phyloP scores from a whole-genome alignment of 2,888 invertebrate species.

The Ophion slaviceki region DNA sequence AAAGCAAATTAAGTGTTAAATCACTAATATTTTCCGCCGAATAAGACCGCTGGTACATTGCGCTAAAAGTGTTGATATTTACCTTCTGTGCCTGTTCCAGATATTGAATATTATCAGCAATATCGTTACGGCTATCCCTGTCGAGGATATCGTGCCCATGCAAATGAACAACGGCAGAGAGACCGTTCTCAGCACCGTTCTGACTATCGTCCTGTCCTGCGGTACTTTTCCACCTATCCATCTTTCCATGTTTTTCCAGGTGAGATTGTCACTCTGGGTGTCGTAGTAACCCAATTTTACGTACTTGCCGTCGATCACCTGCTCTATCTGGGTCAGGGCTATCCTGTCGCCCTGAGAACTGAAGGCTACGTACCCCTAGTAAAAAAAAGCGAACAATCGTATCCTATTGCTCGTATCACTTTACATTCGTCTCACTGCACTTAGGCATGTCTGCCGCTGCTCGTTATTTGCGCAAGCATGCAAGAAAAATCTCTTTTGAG shows the following conservation, averaged over 20 bases:
- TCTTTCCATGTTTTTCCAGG: slow-evolving; percentile 95
- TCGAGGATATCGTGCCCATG: slow-evolving; percentile 95
- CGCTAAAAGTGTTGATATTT: slow-evolving; percentile 62
- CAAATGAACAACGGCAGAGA: slow-evolving; percentile 96
- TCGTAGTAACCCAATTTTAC: slow-evolving; percentile 98
- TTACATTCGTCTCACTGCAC: background rate
- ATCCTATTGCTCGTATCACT: background rate
- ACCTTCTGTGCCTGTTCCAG: slow-evolving; percentile 96
- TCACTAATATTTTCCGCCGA: background rate
- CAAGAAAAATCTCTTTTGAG: background rate
- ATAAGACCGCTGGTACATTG: background rate
- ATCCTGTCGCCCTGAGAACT: slow-evolving; percentile 99
- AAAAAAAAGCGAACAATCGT: background rate
- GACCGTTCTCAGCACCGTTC: slow-evolving; percentile 92
- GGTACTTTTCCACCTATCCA: slow-evolving; percentile 97
- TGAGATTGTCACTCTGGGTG: slow-evolving; percentile 96
- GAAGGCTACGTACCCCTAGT: slow-evolving; percentile 98
- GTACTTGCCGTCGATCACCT: slow-evolving; percentile 97
- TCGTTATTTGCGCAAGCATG: background rate
- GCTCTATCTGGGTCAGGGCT: slow-evolving; percentile 99
- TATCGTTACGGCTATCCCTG: slow-evolving; percentile 94
- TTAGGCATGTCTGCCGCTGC: too few species aligned
- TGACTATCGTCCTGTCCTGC: slow-evolving; percentile 96
- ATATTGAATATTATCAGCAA: slow-evolving; percentile 96
- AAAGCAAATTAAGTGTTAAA: background rate